A percentile compares a stretch with the other conserved stretches of the same genome.
phyloP scores from a whole-genome alignment of 2,888 invertebrate species.

The Sceliomorpha sp. region DNA sequence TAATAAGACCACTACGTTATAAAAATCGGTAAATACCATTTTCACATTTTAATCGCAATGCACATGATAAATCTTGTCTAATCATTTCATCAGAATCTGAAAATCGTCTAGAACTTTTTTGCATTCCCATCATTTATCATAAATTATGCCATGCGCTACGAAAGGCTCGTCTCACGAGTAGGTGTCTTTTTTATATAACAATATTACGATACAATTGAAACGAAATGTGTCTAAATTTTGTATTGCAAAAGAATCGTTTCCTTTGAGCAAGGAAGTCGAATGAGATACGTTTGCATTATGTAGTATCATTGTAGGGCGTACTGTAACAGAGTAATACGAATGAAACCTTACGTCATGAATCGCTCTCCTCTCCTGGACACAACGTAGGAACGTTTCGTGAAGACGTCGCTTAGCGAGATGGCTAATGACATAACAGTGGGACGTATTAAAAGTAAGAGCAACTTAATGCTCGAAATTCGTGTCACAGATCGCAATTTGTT shows the following conservation, averaged over 20 bases:
- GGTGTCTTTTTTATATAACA: too few relatives aligned
- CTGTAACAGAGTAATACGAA: conserved; percentile 35
- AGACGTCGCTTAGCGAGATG: conserved; percentile 46
- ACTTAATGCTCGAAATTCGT: conserved; percentile 35
- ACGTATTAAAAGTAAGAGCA: conserved; percentile 39
- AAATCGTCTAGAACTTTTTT: too few relatives aligned
- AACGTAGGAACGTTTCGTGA: conserved; percentile 47
- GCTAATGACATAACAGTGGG: conserved; percentile 47
- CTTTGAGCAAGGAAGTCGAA: conserved; percentile 23
- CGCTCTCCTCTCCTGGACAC: conserved; percentile 39
- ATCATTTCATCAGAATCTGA: too few relatives aligned
- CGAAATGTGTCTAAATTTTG: too few relatives aligned
- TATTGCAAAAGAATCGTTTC: conserved; percentile 31
- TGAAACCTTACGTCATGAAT: conserved; percentile 47
- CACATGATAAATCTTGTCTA: too few relatives aligned
- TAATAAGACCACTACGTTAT: too few relatives aligned
- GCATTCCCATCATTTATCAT: too few relatives aligned
- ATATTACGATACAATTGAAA: too few relatives aligned
- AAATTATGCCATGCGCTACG: too few relatives aligned
- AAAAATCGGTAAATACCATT: too few relatives aligned
- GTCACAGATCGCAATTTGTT: conserved; percentile 27
- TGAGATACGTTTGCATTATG: conserved; percentile 46
- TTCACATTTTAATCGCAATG: too few relatives aligned
- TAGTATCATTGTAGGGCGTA: conserved; percentile 28
- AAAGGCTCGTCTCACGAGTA: too few relatives aligned